phyloP scores from a whole-genome alignment of 2,888 invertebrate species.

The Trisateles emortualis region DNA sequence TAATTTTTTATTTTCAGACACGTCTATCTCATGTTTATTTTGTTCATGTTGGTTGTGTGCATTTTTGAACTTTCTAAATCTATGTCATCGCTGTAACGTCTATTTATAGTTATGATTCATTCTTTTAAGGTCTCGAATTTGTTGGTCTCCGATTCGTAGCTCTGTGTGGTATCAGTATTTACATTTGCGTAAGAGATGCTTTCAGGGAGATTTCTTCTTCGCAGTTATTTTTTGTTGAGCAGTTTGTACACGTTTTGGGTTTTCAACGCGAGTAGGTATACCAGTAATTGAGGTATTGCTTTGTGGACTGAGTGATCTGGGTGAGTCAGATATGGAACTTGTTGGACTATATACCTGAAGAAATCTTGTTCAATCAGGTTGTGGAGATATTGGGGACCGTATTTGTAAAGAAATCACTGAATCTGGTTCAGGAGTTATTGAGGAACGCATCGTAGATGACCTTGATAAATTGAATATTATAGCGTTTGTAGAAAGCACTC shows the following conservation, averaged over 20 bases:
- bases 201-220: neutral
- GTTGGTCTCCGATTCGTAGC: neutral
- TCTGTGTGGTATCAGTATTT: neutral
- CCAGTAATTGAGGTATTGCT: neutral
- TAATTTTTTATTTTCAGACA: neutral
- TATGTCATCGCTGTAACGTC: constrained; percentile 1
- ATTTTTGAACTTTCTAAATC: neutral
- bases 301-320: neutral
- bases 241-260: neutral
- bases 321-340: neutral
- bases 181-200: neutral
- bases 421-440: constrained; percentile 7
- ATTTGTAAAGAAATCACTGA: constrained; percentile 6
- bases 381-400: constrained; percentile 6
- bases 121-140: neutral
- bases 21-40: neutral
- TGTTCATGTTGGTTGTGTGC: neutral
- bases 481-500: neutral
- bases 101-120: neutral
- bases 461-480: constrained; percentile 7
- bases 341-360: neutral
- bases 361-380: constrained; percentile 5
- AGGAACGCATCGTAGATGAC: constrained; percentile 7
- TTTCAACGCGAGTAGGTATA: neutral
- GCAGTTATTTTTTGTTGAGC: neutral